Base-by-base conservation (phyloP, 2,888 invertebrate genomes). In the Pachliopta kotzebuea region DNA sequence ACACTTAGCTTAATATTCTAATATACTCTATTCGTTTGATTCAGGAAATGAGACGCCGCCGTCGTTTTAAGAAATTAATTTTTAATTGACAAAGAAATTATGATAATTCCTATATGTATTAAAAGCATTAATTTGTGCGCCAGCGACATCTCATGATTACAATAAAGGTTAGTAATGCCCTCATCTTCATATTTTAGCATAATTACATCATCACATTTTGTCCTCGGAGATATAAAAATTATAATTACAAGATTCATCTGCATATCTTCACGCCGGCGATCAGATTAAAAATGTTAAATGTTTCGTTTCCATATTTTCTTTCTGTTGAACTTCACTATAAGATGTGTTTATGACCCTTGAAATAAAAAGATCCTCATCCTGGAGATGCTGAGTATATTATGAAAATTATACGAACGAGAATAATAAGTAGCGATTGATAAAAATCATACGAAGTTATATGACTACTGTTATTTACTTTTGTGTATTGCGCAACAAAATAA, bases 171-270 rank as follows among this genome's bases (percentile, higher is more conserved):
- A 83, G 83, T 88, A 90, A 90, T 88, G 88, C 84, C 84, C 81
- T 80, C 78, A 90, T 90, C 83, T 88, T 84, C 90, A 90, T 89
- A 87, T 84, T 86, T 90, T 90, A 81, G 84, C 90, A 88, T 90
- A 83, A 86, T 86, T 80, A 84, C 79, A 83, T 88, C 85, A 85
- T 80, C 83, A 73, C 74, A 77, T 79, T 81, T 84, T 80, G 73
- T 74, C 74, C 71, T 79, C 76, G 69, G 73, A 77, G 71, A 73
- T 78, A 81, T 80, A 80, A 77, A 80, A 78, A 75, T 67, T 75
- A 74, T 80, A 79, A 82, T 81, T 79, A 80, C 76, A 80, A 79
- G 74, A 82, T 77, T 83, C 83, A 87, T 89, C 85, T 88, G 84
- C 82, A 84, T 87, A 84, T 88, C 82, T 86, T 83, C 77, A 84